Base-by-base conservation (phyloP, 2,797 vertebrate genomes). In the Lemur catta region DNA sequence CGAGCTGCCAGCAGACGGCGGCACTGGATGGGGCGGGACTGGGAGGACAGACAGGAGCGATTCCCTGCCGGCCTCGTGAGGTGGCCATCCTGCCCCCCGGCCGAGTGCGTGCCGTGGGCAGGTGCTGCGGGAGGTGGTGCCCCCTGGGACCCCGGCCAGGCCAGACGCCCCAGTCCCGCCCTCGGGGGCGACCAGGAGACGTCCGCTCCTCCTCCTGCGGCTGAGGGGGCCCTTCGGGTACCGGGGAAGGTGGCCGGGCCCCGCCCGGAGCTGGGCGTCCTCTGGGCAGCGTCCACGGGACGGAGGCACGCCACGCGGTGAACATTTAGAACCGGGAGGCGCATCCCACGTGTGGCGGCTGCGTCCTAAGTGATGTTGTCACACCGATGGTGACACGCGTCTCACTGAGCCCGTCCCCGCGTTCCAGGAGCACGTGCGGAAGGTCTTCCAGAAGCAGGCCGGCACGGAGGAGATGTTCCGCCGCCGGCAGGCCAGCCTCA, bases 381-480 rank as follows among this genome's bases (percentile, higher is more conserved):
- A 28, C 1, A 8, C 13, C 65, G 8, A 10, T 35, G 0, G 18
- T 17, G 17, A 7, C 6, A 0, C 12, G 43, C 9, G 1, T 28
- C 22, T 50, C 4, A 74, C 26, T 13, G 26, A 35, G 52, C 28
- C 50, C 92, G 14, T 75, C 94, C 2, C 22, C 18, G 13, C 20
- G 24, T 1, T 63, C 38, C 98, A 99, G 99, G 99, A 99, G 13
- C 99, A 99, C 48, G 99, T 99, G 96, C 99, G 99, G 96, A 99
- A 99, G 93, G 99, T 99, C 97, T 99, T 99, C 97, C 99, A 99
- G 98, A 99, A 99, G 98, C 99, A 99, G 96, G 97, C 98, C 72
- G 99, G 99, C 57, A 99, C 99, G 99, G 99, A 99, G 98, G 99
- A 99, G 98, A 99, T 99, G 99, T 99, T 99, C 97, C 99, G 99